A percentile compares a stretch with the other conserved stretches of the same genome.
Conservation (phyloP, 2,888 invertebrate genomes). For the Noctua fimbriata region DNA sequence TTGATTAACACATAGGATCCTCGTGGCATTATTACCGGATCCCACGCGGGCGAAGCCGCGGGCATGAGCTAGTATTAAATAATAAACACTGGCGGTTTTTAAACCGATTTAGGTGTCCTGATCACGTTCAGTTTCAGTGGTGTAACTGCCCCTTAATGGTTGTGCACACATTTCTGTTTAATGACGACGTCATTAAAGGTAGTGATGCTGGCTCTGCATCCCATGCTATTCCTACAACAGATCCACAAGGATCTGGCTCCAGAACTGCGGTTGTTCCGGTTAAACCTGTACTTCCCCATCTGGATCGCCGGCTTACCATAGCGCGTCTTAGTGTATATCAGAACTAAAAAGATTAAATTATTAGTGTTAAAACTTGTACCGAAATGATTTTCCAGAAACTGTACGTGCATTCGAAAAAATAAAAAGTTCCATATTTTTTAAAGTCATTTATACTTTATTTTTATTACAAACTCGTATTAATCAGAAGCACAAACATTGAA, state of each 20-base stretch:
- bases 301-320: conserved; percentile 74
- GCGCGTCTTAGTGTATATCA: conserved; percentile 73
- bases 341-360: conserved; percentile 64
- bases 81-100: neutral
- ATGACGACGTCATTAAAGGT: conserved; percentile 71
- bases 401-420: neutral
- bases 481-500: neutral
- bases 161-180: conserved; percentile 68
- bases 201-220: conserved; percentile 74
- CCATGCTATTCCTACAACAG: conserved; percentile 75
- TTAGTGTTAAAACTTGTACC: conserved; percentile 23
- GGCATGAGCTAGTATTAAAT: neutral
- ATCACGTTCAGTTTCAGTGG: neutral
- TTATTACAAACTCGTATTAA: neutral
- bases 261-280: conserved; percentile 76
- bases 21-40: too few relatives aligned
- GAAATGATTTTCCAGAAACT: neutral
- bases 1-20: too few relatives aligned
- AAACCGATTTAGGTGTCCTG: too few relatives aligned
- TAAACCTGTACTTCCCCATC: conserved; percentile 76
- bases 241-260: conserved; percentile 79
- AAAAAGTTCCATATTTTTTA: neutral
- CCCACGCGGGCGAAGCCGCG: too few relatives aligned
- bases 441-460: conserved; percentile 16
- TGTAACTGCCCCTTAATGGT: conserved; percentile 64